Percentiles rank a stretch among this genome's conserved stretches.
These are phyloP conservation scores for Oegoconia quadripuncta DNA, from an alignment of 2,888 invertebrate species.

Conservation along the genomic window DNA sequence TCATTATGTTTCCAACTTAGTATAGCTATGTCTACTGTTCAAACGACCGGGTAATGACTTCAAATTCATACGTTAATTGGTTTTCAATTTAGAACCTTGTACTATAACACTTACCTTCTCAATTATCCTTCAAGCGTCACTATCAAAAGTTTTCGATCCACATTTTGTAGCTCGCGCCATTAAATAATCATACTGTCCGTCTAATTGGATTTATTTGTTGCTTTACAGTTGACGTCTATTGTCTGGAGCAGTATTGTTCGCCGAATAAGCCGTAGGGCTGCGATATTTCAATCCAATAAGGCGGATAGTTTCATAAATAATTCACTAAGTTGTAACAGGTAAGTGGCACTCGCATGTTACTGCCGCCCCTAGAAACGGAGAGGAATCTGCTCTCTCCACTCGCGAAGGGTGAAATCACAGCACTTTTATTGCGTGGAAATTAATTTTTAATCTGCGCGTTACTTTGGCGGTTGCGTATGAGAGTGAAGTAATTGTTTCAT, in stretches of 20 bases:
- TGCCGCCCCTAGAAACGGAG: conserved; percentile 51
- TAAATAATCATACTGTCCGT: conserved; percentile 5
- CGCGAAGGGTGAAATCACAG: conserved; percentile 48
- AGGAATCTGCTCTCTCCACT: conserved; percentile 47
- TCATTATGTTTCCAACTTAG: conserved; percentile 31
- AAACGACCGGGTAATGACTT: conserved; percentile 26
- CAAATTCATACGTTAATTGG: conserved; percentile 32
- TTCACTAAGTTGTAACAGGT: conserved; percentile 73
- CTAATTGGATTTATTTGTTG: conserved; percentile 14
- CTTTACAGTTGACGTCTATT: conserved; percentile 23
- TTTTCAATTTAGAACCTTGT: conserved; percentile 29
- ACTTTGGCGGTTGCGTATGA: conserved; percentile 29
- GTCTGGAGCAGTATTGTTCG: conserved; percentile 42
- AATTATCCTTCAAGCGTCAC: conserved; percentile 17
- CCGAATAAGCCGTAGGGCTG: conserved; percentile 38
- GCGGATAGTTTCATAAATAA: conserved; percentile 73
- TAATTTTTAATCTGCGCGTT: conserved; percentile 53
- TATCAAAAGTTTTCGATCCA: conserved; percentile 22
- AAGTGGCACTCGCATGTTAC: conserved; percentile 70
- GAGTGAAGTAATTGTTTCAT: conserved; percentile 7
- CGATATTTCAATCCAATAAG: conserved; percentile 72
- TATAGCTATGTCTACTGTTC: too few relatives aligned
- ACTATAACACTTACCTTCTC: conserved; percentile 15
- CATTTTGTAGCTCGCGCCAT: conserved; percentile 13
- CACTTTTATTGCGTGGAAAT: conserved; percentile 60